These are phyloP conservation scores for Leptopilina myrica DNA, from an alignment of 2,888 invertebrate species.

Conservation along the genomic window DNA sequence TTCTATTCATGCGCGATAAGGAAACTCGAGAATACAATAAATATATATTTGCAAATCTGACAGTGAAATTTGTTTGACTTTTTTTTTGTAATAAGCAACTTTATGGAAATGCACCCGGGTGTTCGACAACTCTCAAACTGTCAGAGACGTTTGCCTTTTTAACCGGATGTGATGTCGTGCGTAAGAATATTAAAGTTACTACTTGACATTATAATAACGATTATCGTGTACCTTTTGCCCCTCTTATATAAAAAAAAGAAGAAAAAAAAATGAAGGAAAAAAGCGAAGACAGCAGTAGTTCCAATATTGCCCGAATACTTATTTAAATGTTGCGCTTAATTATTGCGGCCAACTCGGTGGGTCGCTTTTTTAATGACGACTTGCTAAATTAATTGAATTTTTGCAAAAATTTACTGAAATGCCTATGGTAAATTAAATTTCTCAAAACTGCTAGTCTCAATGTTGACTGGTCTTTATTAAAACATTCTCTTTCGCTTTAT, in stretches of 20 bases:
- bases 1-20: too few species aligned
- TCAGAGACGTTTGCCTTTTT: slow-evolving; percentile 47
- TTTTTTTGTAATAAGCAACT: slow-evolving; percentile 20
- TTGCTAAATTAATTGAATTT: slow-evolving; percentile 10
- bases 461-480: neutral
- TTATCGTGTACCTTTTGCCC: slow-evolving; percentile 36
- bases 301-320: slow-evolving; percentile 20
- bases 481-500: neutral
- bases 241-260: neutral
- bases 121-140: slow-evolving; percentile 43
- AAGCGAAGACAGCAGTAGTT: neutral
- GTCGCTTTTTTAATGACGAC: slow-evolving; percentile 11
- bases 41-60: neutral
- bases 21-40: neutral
- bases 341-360: slow-evolving; percentile 3
- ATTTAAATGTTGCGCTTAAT: slow-evolving; percentile 24
- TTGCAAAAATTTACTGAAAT: slow-evolving; percentile 21
- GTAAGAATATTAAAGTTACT: slow-evolving; percentile 52
- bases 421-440: slow-evolving; percentile 14
- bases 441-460: neutral
- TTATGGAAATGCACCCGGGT: slow-evolving; percentile 54
- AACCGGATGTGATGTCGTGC: slow-evolving; percentile 57
- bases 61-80: neutral
- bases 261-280: neutral
- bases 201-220: slow-evolving; percentile 54